A percentile compares a stretch with the other conserved stretches of the same genome.
phyloP scores from a whole-genome alignment of 2,888 invertebrate genomes.

The Coelinius sp. region DNA sequence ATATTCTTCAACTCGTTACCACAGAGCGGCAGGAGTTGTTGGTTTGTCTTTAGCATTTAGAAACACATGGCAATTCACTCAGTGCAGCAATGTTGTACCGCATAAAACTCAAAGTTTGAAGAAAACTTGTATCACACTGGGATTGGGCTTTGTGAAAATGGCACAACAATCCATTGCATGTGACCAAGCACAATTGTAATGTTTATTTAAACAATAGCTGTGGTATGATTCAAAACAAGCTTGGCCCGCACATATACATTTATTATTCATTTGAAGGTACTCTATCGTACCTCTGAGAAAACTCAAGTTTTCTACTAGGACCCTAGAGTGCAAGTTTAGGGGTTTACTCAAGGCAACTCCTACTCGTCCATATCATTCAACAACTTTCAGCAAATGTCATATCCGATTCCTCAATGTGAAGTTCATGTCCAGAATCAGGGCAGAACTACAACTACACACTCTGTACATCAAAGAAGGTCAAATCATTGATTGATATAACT shows the following conservation, averaged over 20 bases:
- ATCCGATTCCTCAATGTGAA: too few relatives aligned
- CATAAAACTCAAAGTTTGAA: not conserved
- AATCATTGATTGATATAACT: too few relatives aligned
- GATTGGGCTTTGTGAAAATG: not conserved
- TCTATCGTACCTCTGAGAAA: not conserved
- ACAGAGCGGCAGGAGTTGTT: constrained; percentile 18
- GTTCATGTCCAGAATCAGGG: too few relatives aligned
- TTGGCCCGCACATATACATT: not conserved
- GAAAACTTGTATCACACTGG: not conserved
- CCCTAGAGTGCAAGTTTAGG: too few relatives aligned
- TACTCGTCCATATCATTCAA: too few relatives aligned
- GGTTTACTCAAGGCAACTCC: too few relatives aligned
- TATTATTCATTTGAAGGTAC: not conserved
- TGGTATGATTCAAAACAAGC: not conserved
- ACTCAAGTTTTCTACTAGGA: not conserved
- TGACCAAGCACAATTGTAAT: not conserved
- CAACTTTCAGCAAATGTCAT: too few relatives aligned
- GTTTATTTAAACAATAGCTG: not conserved
- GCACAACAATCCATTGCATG: not conserved
- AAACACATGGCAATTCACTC: not conserved
- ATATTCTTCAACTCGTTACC: constrained; percentile 45
- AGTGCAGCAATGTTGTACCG: not conserved
- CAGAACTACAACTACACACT: too few relatives aligned
- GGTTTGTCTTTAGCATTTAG: constrained; percentile 5
- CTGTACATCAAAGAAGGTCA: too few relatives aligned